These are phyloP conservation scores for Pempheris klunzingeri DNA, from an alignment of 2,797 vertebrate genomes.

Conservation along the genomic window DNA sequence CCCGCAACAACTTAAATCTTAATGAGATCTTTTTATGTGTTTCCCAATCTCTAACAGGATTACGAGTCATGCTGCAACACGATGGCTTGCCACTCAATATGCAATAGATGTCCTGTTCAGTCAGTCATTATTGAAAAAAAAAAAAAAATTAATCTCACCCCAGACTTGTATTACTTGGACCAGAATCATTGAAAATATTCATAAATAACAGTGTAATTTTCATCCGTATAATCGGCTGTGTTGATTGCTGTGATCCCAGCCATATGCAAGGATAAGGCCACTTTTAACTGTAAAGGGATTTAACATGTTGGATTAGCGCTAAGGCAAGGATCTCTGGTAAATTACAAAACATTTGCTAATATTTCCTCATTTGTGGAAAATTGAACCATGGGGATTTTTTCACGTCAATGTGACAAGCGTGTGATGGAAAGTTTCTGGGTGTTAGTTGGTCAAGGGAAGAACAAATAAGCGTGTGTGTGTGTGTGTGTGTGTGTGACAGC, in stretches of 20 bases:
- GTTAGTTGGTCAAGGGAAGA: conserved; percentile 63
- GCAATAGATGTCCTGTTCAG: conserved; percentile 63
- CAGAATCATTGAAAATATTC: conserved; percentile 81
- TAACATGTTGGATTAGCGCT: conserved; percentile 79
- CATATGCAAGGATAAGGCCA: conserved; percentile 76
- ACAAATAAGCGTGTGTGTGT: conserved; percentile 62
- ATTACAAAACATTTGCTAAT: conserved; percentile 69
- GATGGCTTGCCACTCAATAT: conserved; percentile 65
- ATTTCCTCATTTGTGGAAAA: conserved; percentile 69
- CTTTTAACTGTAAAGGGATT: conserved; percentile 83
- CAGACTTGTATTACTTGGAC: conserved; percentile 70
- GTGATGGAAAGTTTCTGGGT: conserved; percentile 61
- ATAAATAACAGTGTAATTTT: conserved; percentile 78
- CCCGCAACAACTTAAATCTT: conserved; percentile 69
- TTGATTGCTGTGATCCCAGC: conserved; percentile 82
- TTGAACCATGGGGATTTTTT: conserved; percentile 53
- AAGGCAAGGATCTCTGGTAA: conserved; percentile 68
- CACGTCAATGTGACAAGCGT: conserved; percentile 54
- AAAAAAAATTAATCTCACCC: conserved; percentile 73
- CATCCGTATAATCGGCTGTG: conserved; percentile 79
- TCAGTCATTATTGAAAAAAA: conserved; percentile 61
- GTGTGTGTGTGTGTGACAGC: conserved; percentile 63
- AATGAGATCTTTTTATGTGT: conserved; percentile 74
- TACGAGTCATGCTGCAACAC: conserved; percentile 62
- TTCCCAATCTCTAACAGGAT: conserved; percentile 74